Base-by-base conservation (phyloP, 2,797 vertebrate species). In the Phrynocephalus forsythii region DNA sequence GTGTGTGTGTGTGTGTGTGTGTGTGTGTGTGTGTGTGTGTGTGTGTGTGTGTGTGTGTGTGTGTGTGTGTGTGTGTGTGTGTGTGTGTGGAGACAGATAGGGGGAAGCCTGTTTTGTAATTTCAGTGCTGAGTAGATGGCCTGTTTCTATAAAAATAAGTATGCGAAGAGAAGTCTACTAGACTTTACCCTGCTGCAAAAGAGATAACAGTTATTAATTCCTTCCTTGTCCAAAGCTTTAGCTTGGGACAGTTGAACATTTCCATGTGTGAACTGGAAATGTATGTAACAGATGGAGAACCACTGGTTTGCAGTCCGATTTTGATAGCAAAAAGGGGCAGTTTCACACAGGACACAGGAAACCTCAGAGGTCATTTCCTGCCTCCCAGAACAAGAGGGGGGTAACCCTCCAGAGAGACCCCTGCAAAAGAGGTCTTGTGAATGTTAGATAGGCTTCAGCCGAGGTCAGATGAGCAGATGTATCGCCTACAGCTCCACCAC, bases 401-500 rank as follows among this genome's bases (percentile, higher is more conserved):
- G 89, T 52, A 86, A 84, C 22, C 82, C 83, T 44, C 82, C 91
- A 92, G 92, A 0, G 0, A 89, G 88, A 88, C 89, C 91, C 87
- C 87, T 33, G 3, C 60, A 24, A 75, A 84, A 33, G 71, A 84
- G 91, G 85, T 89, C 94, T 91, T 0, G 18, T 88, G 90, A 92
- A 93, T 84, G 85, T 86, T 75, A 75, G 84, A 71, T 87, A 48
- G 56, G 52, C 90, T 86, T 75, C 87, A 81, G 83, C 18, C 79
- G 66, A 89, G 90, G 91, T 91, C 94, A 94, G 86, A 83, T 91
- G 85, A 90, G 89, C 94, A 94, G 91, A 92, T 89, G 94, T 92
- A 92, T 86, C 85, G 77, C 91, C 13, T 94, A 77, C 6, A 56
- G 87, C 71, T 84, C 86, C 92, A 79, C 84, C 10, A 0, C 85